Evolutionary conservation across 2,113 vertebrate genomes (phyloP).

Genomic region (Engraulis encrasicolus): DNA sequence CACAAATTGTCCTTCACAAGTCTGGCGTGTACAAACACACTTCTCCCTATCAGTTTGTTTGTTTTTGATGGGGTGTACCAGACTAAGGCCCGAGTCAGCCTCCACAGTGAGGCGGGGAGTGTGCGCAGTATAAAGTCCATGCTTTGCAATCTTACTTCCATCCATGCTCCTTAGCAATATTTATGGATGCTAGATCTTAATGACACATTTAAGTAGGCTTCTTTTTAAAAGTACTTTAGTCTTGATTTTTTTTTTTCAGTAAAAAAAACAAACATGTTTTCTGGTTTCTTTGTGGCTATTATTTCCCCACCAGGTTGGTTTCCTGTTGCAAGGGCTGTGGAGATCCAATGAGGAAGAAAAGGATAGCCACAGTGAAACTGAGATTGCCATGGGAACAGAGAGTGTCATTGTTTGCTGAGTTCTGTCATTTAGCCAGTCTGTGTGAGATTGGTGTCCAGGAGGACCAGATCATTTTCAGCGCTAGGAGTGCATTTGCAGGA

Average conservation of each 20-base stretch:
- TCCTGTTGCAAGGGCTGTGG: too few species aligned
- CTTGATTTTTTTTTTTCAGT: too few species aligned
- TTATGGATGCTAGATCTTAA: too few species aligned
- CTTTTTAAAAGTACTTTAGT: too few species aligned
- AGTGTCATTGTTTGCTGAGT: slow-evolving; percentile 42
- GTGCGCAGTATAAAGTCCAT: background rate
- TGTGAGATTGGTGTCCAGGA: background rate
- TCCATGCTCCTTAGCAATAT: background rate
- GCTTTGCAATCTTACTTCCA: background rate
- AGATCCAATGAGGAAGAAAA: background rate
- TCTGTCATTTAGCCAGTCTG: slow-evolving; percentile 6
- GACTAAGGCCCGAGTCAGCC: too few species aligned
- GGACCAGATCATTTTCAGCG: background rate
- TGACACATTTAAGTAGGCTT: too few species aligned
- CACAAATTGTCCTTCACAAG: too few species aligned
- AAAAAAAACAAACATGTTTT: too few species aligned
- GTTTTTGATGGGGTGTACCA: background rate
- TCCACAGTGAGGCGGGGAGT: background rate
- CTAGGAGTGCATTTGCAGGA: background rate
- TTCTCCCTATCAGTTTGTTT: too few species aligned
- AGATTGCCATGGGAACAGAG: slow-evolving; percentile 33
- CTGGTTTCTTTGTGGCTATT: too few species aligned
- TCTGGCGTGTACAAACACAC: too few species aligned
- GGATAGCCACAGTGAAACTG: background rate
- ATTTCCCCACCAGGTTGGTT: too few species aligned